Evolutionary conservation across 2,113 vertebrate genomes (phyloP), one percentile per base, ranked within the genome.

Genomic region (Seriola quinqueradiata): DNA sequence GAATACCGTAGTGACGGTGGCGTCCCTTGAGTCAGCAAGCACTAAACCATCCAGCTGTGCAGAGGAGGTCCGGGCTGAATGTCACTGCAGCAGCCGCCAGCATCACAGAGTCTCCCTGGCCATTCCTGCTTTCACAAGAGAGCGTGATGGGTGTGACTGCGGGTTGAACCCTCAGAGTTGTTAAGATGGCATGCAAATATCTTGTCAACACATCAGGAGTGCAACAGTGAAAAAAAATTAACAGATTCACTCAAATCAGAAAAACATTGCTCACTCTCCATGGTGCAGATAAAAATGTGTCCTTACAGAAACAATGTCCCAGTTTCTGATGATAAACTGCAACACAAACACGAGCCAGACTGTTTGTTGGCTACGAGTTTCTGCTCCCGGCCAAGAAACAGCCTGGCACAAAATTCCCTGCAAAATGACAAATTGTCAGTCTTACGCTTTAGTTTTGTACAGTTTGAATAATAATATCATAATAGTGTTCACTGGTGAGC

Each of bases 1-100:
- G 61, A 36, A 32, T 40, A 76, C 28, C 1, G 19, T 40, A 50
- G 81, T 34, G 71, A 67, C 19, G 52, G 38, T 50, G 8, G 66
- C 12, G 50, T 76, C 23, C 83, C 77, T 88, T 61, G 87, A 75
- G 38, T 92, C 91, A 90, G 89, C 77, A 79, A 79, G 61, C 75
- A 64, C 52, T 28, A 36, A 74, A 84, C 32, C 82, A 82, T 84
- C 87, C 87, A 89, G 60, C 88, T 87, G 88, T 92, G 76, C 32
- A 72, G 75, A 59, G 48, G 72, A 83, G 81, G 70, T 52, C 58
- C 55, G 11, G 82, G 60, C 12, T 86, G 84, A 90, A 89, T 82
- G 85, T 78, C 86, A 82, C 81, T 68, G 69, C 86, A 77, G 67
- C 76, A 80, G 72, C 84, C 44, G 12, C 14, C 0, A 68, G 80